Evolutionary conservation across 2,113 vertebrate species (phyloP).

Genomic region (Boulengeromyrus knoepffleri): DNA sequence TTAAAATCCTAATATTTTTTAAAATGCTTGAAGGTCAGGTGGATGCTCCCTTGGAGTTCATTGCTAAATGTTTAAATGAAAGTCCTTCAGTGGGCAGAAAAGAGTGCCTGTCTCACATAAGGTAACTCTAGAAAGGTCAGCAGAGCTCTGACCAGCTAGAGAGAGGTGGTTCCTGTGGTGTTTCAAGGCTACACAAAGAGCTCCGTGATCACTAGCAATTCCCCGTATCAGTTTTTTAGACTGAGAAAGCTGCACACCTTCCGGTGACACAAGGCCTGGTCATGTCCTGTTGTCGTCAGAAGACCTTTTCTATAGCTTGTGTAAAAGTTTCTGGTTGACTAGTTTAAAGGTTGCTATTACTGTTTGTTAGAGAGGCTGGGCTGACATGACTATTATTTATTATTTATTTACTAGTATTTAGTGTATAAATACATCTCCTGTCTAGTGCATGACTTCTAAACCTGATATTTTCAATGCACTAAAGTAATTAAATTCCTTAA

Average conservation of each 20-base stretch:
- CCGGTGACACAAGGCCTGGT: not conserved
- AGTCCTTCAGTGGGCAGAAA: not conserved
- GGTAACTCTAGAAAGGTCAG: constrained; percentile 47
- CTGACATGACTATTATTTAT: not conserved
- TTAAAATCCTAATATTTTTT: not conserved
- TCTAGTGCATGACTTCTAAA: not conserved
- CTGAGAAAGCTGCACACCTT: not conserved
- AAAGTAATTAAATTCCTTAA: not conserved
- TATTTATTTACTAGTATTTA: not conserved
- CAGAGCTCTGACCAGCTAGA: constrained; percentile 26
- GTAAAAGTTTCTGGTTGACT: not conserved
- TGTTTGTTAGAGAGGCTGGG: not conserved
- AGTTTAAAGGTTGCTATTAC: not conserved
- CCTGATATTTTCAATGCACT: not conserved
- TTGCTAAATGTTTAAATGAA: not conserved
- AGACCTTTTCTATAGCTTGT: not conserved
- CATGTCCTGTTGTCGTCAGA: not conserved
- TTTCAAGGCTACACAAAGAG: constrained; percentile 28
- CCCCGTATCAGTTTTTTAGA: not conserved
- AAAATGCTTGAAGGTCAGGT: not conserved
- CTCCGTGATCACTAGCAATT: constrained; percentile 35
- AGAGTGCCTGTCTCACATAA: not conserved
- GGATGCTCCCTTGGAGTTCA: not conserved
- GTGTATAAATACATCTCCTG: not conserved
- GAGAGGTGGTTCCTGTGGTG: constrained; percentile 21